Base-by-base conservation (phyloP, 2,113 vertebrate genomes). In the Neolamprologus toae region DNA sequence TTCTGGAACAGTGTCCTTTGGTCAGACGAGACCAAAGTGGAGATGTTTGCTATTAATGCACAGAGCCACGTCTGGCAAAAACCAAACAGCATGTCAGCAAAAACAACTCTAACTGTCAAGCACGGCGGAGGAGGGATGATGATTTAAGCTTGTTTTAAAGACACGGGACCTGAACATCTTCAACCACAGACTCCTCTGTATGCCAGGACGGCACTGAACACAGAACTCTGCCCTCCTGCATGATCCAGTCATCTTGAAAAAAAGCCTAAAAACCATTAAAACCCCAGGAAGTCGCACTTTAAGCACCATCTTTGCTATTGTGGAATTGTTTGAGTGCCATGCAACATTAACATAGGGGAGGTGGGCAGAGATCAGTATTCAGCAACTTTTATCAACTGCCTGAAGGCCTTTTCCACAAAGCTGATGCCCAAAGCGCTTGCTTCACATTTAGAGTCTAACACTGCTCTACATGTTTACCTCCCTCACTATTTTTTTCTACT, bases 281-380 rank as follows among this genome's bases (percentile, higher is more conserved):
- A 16, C 14, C 21, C 68, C 40, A 10, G 63, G 13, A 73, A 3
- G 14, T 11, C 6, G 17, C 21, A 26, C 40, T 45, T 73, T 45
- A 26, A 26, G 37, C 68, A 26, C 68, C 21, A 42, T 71, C 66
- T 71, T 71, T 42, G 35, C 35, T 71, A 23, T 23, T 63, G 57
- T 61, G 28, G 57, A 61, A 61, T 19, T 61, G 57, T 61, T 61
- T 63, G 59, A 35, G 31, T 35, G 6, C 31, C 9, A 3, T 21
- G 33, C 0, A 63, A 11, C 57, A 19, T 61, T 61, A 61, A 0
- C 57, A 33, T 61, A 61, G 2, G 9, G 28, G 28, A 61, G 28
- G 31, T 63, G 59, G 1, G 17, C 6, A 0, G 31, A 35, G 59
- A 11, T 13, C 19, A 8, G 2, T 21, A 68, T 37, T 68, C 4